Conservation (phyloP, 2,113 vertebrate species). For the Dasyprocta punctata region DNA sequence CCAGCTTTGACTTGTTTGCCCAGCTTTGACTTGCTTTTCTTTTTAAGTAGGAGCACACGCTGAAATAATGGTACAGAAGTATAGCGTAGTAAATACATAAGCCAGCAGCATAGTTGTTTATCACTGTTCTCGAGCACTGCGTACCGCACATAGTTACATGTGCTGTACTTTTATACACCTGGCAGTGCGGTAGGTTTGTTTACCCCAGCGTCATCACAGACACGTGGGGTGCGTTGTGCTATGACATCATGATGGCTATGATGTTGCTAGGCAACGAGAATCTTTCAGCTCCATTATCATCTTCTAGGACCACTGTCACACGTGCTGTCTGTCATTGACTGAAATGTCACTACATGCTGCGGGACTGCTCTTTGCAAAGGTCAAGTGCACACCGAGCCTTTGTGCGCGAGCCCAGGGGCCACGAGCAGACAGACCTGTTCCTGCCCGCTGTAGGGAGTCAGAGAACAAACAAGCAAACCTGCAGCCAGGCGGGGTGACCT, state of each 20-base stretch:
- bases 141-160: rapidly evolving
- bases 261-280: not conserved
- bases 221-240: not conserved
- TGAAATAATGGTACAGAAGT: no score
- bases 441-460: not conserved
- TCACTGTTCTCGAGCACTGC: rapidly evolving
- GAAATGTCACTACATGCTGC: rapidly evolving
- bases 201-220: not conserved
- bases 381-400: rapidly evolving
- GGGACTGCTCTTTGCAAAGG: not conserved
- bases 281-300: not conserved
- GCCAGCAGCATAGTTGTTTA: not conserved
- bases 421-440: rapidly evolving
- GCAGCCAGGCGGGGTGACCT: rapidly evolving
- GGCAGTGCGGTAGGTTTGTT: not conserved
- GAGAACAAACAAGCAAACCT: not conserved
- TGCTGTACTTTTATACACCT: not conserved
- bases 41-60: not conserved
- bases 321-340: not conserved
- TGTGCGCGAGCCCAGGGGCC: rapidly evolving
- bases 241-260: not conserved
- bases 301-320: no score
- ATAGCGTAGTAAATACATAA: rapidly evolving
- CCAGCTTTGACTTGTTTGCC: not conserved
- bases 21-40: not conserved